Evolutionary conservation across 2,113 vertebrate genomes (phyloP), one percentile per base, ranked within the genome.

Genomic region (Dasyprocta punctata): DNA sequence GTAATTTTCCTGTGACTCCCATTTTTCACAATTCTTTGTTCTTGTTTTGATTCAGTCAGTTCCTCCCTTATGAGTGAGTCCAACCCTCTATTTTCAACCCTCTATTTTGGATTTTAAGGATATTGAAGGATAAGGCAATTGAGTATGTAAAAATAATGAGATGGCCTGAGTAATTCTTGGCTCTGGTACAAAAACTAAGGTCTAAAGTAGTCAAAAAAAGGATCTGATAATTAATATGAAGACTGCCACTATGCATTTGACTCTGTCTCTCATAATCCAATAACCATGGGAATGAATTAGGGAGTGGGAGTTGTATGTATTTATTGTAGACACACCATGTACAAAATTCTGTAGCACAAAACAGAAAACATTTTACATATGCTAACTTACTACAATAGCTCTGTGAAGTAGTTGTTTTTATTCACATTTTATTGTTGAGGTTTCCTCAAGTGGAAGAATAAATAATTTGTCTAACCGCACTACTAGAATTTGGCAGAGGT

Each of bases 181-280:
- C 49, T 92, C 49, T 81, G 78, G n/a, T 75, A 85, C 84, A 83
- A 92, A 84, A 95, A 92, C 13, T 20, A 86, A 83, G 14, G 61
- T 80, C 7, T 13, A 80, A 95, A 47, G 80, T 89, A 93, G 22
- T 58, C 84, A 86, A 97, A 85, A 97, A 85, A 82, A 60, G 0
- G 0, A 30, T 88, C 60, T 80, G 13, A 86, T 58, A 92, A 38
- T 81, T 93, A 67, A 71, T 49, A 77, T 49, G 44, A 92, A 89
- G 41, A 33, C 81, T 52, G 52, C 77, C 5, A 33, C 17, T 86
- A 56, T 54, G 8, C 13, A 60, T 90, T 88, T 88, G 3, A 95
- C 28, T 90, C 20, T 95, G 4, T 73, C 22, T 89, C 13, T 86
- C 80, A 14, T 54, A 52, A 61, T 41, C 24, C 3, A 83, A 52